These are phyloP conservation scores for Tragelaphus oryx DNA, from an alignment of 2,797 vertebrate genomes.

Conservation along the genomic window DNA sequence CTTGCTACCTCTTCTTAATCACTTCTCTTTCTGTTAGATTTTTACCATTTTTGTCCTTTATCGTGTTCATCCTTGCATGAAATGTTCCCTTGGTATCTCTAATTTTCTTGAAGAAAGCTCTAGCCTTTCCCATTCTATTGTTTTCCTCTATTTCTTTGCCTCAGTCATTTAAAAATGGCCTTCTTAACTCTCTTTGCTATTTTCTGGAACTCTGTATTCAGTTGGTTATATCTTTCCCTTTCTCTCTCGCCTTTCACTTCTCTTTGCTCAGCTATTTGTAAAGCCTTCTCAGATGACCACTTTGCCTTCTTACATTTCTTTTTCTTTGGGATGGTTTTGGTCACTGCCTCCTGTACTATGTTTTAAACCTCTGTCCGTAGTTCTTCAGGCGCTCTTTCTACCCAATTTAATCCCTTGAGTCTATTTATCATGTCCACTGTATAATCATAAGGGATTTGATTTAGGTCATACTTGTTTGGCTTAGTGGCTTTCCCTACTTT, in stretches of 20 bases:
- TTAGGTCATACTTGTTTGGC: background rate
- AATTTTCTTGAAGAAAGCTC: background rate
- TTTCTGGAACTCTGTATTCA: background rate
- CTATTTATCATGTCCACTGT: background rate
- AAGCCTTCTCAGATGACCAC: background rate
- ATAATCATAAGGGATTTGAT: background rate
- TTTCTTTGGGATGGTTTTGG: background rate
- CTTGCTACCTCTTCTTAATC: background rate
- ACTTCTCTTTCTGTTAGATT: background rate
- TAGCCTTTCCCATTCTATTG: background rate
- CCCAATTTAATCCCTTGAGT: background rate
- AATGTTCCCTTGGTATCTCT: background rate
- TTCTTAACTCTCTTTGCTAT: background rate
- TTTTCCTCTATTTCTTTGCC: background rate
- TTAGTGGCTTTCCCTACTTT: background rate
- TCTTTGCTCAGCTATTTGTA: background rate
- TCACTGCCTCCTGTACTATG: background rate
- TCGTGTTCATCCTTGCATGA: background rate
- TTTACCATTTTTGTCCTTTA: background rate
- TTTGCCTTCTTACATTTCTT: background rate
- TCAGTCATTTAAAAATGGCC: background rate
- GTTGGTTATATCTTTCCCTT: background rate
- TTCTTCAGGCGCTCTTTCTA: background rate
- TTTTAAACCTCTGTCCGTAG: background rate
- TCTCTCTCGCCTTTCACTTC: background rate